Evolutionary conservation across 2,797 vertebrate genomes (phyloP).

Genomic region (Phalloptychus januarius): DNA sequence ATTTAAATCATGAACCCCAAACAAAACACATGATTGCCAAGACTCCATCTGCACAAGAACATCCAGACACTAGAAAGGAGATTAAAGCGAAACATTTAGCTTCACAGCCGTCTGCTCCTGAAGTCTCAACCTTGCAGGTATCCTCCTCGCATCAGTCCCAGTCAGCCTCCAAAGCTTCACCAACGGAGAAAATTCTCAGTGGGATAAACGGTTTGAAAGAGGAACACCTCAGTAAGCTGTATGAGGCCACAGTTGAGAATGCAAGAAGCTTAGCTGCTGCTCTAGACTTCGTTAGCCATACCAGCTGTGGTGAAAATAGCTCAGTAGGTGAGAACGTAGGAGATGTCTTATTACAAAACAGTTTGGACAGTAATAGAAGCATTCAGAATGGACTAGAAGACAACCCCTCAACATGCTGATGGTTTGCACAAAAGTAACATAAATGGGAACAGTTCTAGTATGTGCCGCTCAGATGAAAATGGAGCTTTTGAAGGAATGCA

Average conservation of each 20-base stretch:
- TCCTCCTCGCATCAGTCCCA: conserved; percentile 22
- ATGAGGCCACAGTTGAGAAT: conserved; percentile 94
- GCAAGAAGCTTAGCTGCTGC: conserved; percentile 93
- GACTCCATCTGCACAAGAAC: conserved; percentile 81
- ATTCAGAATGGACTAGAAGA: conserved; percentile 47
- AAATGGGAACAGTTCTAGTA: conserved; percentile 77
- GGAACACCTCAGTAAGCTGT: conserved; percentile 90
- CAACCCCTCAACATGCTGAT: conserved; percentile 63
- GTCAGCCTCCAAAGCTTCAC: conserved; percentile 61
- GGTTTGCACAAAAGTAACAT: conserved; percentile 77
- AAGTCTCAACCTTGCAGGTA: conserved; percentile 24
- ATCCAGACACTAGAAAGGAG: conserved; percentile 30
- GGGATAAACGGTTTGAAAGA: conserved; percentile 89
- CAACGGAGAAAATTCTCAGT: conserved; percentile 83
- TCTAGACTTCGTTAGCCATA: conserved; percentile 89
- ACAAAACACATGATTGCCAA: conserved; percentile 88
- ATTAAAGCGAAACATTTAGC: conserved; percentile 14
- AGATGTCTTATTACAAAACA: conserved; percentile 23
- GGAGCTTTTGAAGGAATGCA: conserved; percentile 56
- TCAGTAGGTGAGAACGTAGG: conserved; percentile 28
- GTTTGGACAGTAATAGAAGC: conserved; percentile 23
- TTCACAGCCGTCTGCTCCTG: conserved; percentile 22
- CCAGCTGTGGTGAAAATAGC: conserved; percentile 55
- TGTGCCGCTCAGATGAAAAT: conserved; percentile 82
- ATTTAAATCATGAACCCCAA: too few relatives aligned